These are phyloP conservation scores for Mellilla xanthometata DNA, from an alignment of 2,888 invertebrate species.

Conservation along the genomic window DNA sequence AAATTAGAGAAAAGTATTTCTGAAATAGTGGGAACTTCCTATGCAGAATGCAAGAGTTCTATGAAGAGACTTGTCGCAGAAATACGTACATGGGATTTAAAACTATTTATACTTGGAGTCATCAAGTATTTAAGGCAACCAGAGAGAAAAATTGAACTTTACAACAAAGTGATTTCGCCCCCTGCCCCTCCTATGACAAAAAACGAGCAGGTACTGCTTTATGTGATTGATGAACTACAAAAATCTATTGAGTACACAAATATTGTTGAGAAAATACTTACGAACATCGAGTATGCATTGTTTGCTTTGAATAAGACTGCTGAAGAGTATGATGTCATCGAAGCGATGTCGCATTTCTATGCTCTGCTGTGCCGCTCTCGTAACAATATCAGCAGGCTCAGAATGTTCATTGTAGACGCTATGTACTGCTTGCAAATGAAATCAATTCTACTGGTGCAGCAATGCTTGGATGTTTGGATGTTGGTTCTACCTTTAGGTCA, in stretches of 20 bases:
- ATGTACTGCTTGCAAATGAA: conserved; percentile 74
- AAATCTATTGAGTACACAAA: conserved; percentile 33
- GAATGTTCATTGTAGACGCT: conserved; percentile 67
- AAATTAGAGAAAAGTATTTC: conserved; percentile 49
- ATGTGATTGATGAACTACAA: conserved; percentile 50
- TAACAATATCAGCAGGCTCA: conserved; percentile 52
- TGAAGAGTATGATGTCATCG: conserved; percentile 53
- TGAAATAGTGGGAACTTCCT: conserved; percentile 40
- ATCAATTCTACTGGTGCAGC: conserved; percentile 60
- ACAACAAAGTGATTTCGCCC: conserved; percentile 43
- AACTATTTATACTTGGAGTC: conserved; percentile 51
- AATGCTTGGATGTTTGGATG: conserved; percentile 69
- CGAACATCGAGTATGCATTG: conserved; percentile 58
- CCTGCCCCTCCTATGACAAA: conserved; percentile 64
- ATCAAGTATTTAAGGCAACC: conserved; percentile 56
- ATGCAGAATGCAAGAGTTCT: conserved; percentile 37
- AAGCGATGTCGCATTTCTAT: conserved; percentile 68
- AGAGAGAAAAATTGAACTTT: conserved; percentile 55
- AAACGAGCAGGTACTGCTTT: conserved; percentile 63
- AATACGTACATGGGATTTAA: conserved; percentile 43
- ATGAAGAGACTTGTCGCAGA: conserved; percentile 54
- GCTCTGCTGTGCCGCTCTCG: conserved; percentile 64
- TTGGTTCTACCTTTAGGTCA: conserved; percentile 64
- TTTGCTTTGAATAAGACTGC: conserved; percentile 64
- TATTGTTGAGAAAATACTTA: conserved; percentile 48